Conservation (phyloP, 2,888 invertebrate genomes). For the Lampropteryx suffumata region DNA sequence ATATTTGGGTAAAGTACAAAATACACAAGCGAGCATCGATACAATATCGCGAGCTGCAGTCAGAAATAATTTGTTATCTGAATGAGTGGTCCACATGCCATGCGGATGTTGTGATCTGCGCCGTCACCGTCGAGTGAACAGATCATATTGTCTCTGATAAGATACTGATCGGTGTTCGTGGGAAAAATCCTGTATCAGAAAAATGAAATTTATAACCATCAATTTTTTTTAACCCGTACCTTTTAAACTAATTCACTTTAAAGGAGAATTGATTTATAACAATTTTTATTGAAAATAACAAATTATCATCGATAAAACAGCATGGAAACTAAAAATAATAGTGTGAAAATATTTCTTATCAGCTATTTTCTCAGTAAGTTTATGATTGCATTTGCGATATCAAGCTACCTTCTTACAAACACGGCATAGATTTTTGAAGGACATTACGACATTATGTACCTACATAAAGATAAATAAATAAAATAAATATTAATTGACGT, state of each 20-base stretch:
- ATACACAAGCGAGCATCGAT: too few relatives aligned
- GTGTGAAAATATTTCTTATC: constrained; percentile 22
- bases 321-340: constrained; percentile 13
- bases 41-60: too few relatives aligned
- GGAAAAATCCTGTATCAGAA: constrained; percentile 38
- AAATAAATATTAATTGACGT: too few relatives aligned
- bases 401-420: not conserved
- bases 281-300: constrained; percentile 1
- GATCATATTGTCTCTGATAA: constrained; percentile 57
- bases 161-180: constrained; percentile 48
- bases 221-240: too few relatives aligned
- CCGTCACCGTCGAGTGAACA: constrained; percentile 50
- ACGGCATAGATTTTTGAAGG: constrained; percentile 14
- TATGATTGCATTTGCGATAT: constrained; percentile 22
- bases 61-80: constrained; percentile 16
- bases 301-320: constrained; percentile 8
- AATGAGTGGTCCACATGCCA: constrained; percentile 30
- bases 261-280: not conserved
- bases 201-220: too few relatives aligned
- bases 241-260: too few relatives aligned
- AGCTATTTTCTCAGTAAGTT: constrained; percentile 14
- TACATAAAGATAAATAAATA: too few relatives aligned
- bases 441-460: not conserved
- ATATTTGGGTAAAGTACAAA: too few relatives aligned
- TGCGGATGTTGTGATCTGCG: constrained; percentile 51